Conservation (phyloP, 2,797 vertebrate species). For the Alcedo quadribrachys region DNA sequence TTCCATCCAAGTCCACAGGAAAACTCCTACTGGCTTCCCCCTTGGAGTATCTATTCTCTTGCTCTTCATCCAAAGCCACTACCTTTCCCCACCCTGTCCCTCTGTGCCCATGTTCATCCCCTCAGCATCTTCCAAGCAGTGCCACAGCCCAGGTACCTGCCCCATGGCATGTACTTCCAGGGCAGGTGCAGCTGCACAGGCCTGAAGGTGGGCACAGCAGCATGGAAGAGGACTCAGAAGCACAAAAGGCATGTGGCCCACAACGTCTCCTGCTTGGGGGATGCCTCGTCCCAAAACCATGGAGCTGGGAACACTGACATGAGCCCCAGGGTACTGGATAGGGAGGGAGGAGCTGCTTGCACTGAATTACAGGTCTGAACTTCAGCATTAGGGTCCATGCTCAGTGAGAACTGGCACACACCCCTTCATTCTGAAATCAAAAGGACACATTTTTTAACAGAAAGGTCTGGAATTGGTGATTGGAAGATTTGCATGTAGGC, state of each 20-base stretch:
- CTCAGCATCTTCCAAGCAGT: neutral
- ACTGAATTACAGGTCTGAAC: neutral
- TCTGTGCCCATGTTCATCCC: neutral
- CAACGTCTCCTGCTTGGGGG: neutral
- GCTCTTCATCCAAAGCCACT: neutral
- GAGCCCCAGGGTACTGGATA: neutral
- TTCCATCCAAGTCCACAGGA: neutral
- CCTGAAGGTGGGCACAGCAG: rapidly evolving
- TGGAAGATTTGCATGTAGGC: slow-evolving; percentile 78
- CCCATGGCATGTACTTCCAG: neutral
- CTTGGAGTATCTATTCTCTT: neutral
- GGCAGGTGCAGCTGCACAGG: too few species aligned
- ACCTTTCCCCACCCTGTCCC: neutral
- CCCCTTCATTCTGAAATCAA: slow-evolving; percentile 56
- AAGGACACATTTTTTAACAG: slow-evolving; percentile 64
- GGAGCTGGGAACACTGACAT: neutral
- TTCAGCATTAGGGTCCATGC: neutral
- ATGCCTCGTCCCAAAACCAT: neutral
- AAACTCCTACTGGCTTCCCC: neutral
- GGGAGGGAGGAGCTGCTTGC: neutral
- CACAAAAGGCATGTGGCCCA: neutral
- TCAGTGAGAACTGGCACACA: neutral
- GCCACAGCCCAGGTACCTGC: neutral
- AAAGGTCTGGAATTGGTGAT: slow-evolving; percentile 80
- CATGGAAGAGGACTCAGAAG: rapidly evolving